Conservation (phyloP, 2,888 invertebrate genomes). For the Neocrepidodera transversa region DNA sequence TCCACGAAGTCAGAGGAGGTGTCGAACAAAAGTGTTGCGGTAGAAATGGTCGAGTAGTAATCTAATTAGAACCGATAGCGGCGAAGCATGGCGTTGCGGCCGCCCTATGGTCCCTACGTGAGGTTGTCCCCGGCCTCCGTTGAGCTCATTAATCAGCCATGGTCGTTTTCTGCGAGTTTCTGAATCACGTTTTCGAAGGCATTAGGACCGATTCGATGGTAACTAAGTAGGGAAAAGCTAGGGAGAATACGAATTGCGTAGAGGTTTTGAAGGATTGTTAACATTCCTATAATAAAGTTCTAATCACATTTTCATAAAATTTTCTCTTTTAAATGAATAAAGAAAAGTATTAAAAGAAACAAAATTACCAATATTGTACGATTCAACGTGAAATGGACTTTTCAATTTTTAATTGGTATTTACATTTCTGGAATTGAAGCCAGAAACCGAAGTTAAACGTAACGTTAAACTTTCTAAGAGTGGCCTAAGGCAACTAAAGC, state of each 20-base stretch:
- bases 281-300: too few relatives aligned
- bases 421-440: background rate
- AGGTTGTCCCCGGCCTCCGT: conserved; percentile 41
- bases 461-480: conserved; percentile 17
- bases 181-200: conserved; percentile 36
- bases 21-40: conserved; percentile 31
- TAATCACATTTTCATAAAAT: too few relatives aligned
- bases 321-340: too few relatives aligned
- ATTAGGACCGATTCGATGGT: conserved; percentile 26
- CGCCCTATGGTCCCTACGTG: conserved; percentile 40
- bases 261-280: too few relatives aligned
- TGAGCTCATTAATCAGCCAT: conserved; percentile 46
- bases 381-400: background rate
- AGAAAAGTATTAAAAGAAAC: too few relatives aligned
- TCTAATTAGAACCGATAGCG: conserved; percentile 46
- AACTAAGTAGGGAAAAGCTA: conserved; percentile 24
- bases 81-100: conserved; percentile 39
- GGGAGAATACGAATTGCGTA: background rate
- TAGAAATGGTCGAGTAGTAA: conserved; percentile 38
- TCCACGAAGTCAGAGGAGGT: conserved; percentile 22
- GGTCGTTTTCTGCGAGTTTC: conserved; percentile 35
- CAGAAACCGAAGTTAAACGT: conserved; percentile 7
- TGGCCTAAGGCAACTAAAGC: conserved; percentile 21
- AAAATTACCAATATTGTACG: background rate
- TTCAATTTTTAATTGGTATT: conserved; percentile 2